Base-by-base conservation (phyloP, 2,888 invertebrate species). In the Lithophane ornitopus region DNA sequence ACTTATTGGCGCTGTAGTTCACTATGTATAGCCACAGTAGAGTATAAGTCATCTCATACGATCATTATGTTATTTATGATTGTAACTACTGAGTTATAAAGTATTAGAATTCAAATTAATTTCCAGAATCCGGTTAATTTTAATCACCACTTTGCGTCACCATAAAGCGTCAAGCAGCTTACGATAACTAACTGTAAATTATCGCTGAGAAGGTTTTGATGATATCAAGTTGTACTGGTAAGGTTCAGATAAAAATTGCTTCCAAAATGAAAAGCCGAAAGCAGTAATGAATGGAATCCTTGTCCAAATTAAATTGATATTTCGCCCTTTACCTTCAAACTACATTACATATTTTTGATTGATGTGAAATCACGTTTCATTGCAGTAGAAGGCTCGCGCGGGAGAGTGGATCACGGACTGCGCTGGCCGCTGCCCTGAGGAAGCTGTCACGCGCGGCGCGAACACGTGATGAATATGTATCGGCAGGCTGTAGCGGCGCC, bases 391-490 rank as follows among this genome's bases (percentile, higher is more conserved):
- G 65, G 52, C 68, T 75, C 66, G 72, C 70, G 62, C 59, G 52
- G 26, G 69, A 76, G 63, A 63, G 70, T 70, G 69, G 62, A 74
- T 71, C 77, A 58, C 63, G 63, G 62, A 59, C 54, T 54, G 49
- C 54, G 71, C 88, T 86, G 87, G 83, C 76, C 82, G 80, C 70
- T 91, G 92, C 91, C 92, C 94, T 93, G 93, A 96, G 95, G 95
- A 95, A 96, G 95, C 95, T 95, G 96, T 95, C 95, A 95, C 94
- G 95, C 94, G 94, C 95, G 93, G 94, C 91, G 94, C 93, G 94
- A 95, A 94, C 95, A 95, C 90, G 94, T 94, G 96, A 95, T 95
- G 96, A 94, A 95, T 95, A 95, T 94, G 94, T 95, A 96, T 95
- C 95, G 95, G 95, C 94, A 94, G 94, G 92, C 93, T 85, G 90